Evolutionary conservation across 2,888 invertebrate species (phyloP), one percentile per base, ranked within the genome.

Genomic region (Thera obeliscata): DNA sequence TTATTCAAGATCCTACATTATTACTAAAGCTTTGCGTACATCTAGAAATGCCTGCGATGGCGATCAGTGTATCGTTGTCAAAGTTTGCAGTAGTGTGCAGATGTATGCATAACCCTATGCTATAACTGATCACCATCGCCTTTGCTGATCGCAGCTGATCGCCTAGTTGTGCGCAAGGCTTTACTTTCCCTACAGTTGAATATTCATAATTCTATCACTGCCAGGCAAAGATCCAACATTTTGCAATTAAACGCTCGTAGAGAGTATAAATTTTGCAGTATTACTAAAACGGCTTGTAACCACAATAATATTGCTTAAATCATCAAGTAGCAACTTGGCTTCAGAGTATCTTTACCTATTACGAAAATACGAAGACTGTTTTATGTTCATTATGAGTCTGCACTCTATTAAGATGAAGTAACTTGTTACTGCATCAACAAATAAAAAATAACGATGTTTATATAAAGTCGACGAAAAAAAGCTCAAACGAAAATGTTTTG

Each of bases 401-500:
- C 38, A 49, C 9, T 56, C 43, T 11, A 56, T 35, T 46, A 49
- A 36, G 54, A 54, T 54, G 48, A 66, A 41, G 41, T 49, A 58
- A 48, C 58, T 48, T 35, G 11, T 41, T 48, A 8, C 43, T 43
- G 57, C 43, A 55, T 49, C 55, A 58, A 65, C 43, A 65, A 64
- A 64, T 57, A 58, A 66, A 62, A 62, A 35, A 55, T 59, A 62
- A 62, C 56, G 38, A 38, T 50, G 52, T 63, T 58, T 56, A 52
- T 60, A 66, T 66, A 56, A 46, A 66, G 8, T 52, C 61, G 43
- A 62, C 12, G 22, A 22, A n/a, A 49, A 33, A 55, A 55, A 55
- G 61, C 56, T 58, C 43, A 61, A 65, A 69, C 54, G 9, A 22
- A 62, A 65, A 60, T 61, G 56, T 66, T 62, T 69, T 59, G 69